Evolutionary conservation across 2,797 vertebrate species (phyloP), one percentile per base, ranked within the genome.

Genomic region (Atherinosoma microstoma): DNA sequence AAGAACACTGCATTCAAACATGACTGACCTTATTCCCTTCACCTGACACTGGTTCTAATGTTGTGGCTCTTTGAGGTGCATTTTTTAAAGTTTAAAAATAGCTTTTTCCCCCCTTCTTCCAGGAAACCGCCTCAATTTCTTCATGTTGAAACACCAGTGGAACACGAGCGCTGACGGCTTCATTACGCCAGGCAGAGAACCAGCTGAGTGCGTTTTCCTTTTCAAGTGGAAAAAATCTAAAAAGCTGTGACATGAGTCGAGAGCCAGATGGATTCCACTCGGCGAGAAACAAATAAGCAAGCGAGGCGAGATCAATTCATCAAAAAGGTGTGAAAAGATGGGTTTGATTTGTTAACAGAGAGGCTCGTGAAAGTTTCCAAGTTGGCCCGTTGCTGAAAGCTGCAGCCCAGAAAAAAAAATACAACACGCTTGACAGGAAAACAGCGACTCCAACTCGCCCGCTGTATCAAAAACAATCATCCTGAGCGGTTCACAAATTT

Each of bases 261-360:
- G 42, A 6, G 42, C 42, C 38, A 54, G 65, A 63, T 5, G 29
- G 67, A 64, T 79, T 72, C 53, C 9, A 0, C 27, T 42, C 36
- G 2, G 42, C 6, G 20, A 22, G 64, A 9, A 66, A 68, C 24
- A 51, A 67, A 20, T 47, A 75, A 63, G 24, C 0, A 15, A 56
- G 38, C 58, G 57, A 0, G 6, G 63, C 7, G 11, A 75, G 40
- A 30, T 56, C 56, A 0, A 64, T 80, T 51, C 57, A 73, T 76
- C 62, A 59, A 30, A 59, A 34, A 61, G 64, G 54, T 24, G 68
- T 22, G 10, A 64, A 58, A 56, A 45, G 36, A 59, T 40, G 63
- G 13, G 42, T 20, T 63, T 82, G 74, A 83, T 79, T 83, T 80
- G 71, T 76, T 67, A 79, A 27, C 59, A 13, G 65, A 64, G 56